phyloP scores from a whole-genome alignment of 2,888 invertebrate genomes.

The Lepidocyrtoides sp. region DNA sequence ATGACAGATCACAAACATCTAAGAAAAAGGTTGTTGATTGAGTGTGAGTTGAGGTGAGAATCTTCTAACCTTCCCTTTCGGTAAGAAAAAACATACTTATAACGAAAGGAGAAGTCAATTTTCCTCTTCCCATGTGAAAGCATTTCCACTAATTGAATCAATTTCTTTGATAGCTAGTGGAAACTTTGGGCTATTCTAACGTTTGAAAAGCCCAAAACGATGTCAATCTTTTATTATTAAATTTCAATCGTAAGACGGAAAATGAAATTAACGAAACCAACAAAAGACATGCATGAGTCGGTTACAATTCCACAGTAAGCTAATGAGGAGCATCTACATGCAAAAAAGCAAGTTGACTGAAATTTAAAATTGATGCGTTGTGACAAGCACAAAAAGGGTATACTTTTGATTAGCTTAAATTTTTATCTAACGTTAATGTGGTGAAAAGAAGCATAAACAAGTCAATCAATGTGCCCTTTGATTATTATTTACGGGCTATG shows the following conservation, averaged over 20 bases:
- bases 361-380: too few species aligned
- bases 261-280: too few species aligned
- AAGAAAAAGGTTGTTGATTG: too few species aligned
- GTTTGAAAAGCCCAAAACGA: background rate
- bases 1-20: background rate
- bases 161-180: background rate
- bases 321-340: background rate
- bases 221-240: background rate
- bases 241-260: too few species aligned
- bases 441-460: background rate
- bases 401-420: too few species aligned
- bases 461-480: background rate
- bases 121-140: background rate
- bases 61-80: too few species aligned
- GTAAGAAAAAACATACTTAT: too few species aligned
- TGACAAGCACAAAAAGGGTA: too few species aligned
- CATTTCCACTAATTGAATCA: background rate
- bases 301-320: background rate
- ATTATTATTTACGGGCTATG: conserved; percentile 11
- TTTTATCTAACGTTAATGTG: background rate
- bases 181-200: background rate
- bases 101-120: too few species aligned
- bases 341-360: too few species aligned
- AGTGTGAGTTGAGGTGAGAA: too few species aligned
- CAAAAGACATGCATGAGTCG: background rate